Evolutionary conservation across 1,140 invertebrate genomes (phyloP).

Genomic region (Manduca sexta): DNA sequence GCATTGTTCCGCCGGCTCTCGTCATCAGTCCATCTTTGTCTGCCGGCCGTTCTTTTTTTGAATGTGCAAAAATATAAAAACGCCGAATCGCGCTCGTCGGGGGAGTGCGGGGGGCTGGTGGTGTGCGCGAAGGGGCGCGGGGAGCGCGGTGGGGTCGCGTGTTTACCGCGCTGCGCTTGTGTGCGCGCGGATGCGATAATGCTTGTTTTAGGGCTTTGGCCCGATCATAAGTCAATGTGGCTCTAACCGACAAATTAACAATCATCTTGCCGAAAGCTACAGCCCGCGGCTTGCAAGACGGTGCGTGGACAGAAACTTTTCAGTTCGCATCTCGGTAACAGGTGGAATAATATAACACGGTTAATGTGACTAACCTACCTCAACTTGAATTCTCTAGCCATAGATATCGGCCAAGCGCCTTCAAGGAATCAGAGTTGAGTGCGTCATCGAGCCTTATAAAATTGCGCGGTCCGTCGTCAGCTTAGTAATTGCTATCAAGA

Average conservation of each 20-base stretch:
- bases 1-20: slow-evolving; percentile 57
- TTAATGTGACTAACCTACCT: no score
- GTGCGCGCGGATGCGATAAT: slow-evolving; percentile 56
- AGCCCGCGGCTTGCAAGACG: no score
- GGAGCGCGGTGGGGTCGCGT: slow-evolving; percentile 32
- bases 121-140: slow-evolving; percentile 52
- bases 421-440: no score
- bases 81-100: slow-evolving; percentile 41
- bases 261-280: neutral
- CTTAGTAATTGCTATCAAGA: no score
- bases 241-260: neutral
- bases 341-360: no score
- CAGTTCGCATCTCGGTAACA: no score
- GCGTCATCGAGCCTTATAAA: no score
- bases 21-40: slow-evolving; percentile 72
- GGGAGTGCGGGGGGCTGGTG: slow-evolving; percentile 31
- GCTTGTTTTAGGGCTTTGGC: slow-evolving; percentile 64
- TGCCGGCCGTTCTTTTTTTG: slow-evolving; percentile 61
- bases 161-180: slow-evolving; percentile 42
- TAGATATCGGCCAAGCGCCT: no score
- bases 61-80: slow-evolving; percentile 73
- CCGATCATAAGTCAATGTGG: slow-evolving; percentile 67
- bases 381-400: no score
- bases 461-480: no score
- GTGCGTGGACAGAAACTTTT: no score